Evolutionary conservation across 1,140 invertebrate species (phyloP), one percentile per base, ranked within the genome.

Genomic region (Araneus ventricosus): DNA sequence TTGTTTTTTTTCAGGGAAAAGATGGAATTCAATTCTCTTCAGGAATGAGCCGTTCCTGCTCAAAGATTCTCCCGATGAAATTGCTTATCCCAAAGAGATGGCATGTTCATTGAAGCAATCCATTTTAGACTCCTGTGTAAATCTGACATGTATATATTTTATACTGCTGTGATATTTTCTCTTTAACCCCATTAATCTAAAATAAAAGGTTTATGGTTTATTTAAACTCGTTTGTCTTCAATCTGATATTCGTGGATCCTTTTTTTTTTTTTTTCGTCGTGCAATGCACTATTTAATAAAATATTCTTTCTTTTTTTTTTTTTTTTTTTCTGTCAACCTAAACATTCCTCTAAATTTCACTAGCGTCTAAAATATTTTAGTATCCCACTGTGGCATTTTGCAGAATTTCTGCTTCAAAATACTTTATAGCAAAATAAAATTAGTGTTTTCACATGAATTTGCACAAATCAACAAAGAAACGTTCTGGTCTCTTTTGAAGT

Each of bases 161-260:
- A 70, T 70, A 70, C 67, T 30, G 14, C 67, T 70, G 67, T 70
- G 67, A 70, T 70, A 70, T 70, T 70, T 70, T 70, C 27, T 34
- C 27, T 70, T 70, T 30, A 70, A n/a, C n/a, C 67, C 67, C 67
- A 30, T 70, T 70, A 70, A 70, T 70, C 67, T 70, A 30, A 70
- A 70, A 70, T 70, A 63, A 63, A 52, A 63, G 59, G 59, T 63
- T 63, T 63, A 24, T 63, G 59, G 67, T 70, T 34, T 30, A 70
- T 70, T 27, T 70, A 27, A 34, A 30, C 17, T 30, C 14, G 27
- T 34, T 70, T 63, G 24, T 70, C 6, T 30, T 17, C 14, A 14
- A 3, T 70, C n/a, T n/a, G n/a, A n/a, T n/a, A n/a, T n/a, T n/a
- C n/a, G n/a, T n/a, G n/a, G n/a, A n/a, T n/a, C n/a, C n/a, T n/a